Evolutionary conservation across 2,888 invertebrate genomes (phyloP).

Genomic region (Drymonia ruficornis): DNA sequence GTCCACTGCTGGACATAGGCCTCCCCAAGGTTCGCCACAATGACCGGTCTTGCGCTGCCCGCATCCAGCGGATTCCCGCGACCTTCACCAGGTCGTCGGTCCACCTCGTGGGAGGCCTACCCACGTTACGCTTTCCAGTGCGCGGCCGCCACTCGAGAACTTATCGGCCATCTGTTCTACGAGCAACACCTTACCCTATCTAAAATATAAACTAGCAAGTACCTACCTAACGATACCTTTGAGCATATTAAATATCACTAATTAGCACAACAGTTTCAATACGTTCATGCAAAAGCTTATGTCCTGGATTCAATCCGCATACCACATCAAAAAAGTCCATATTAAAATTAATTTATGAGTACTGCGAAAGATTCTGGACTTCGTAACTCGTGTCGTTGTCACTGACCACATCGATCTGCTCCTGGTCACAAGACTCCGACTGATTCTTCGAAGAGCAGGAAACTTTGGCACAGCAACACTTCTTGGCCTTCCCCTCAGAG

Average conservation of each 20-base stretch:
- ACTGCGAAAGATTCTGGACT: conserved; percentile 63
- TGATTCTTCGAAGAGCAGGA: conserved; percentile 60
- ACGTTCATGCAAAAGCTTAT: not conserved
- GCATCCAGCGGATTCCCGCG: no score
- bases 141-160: no score
- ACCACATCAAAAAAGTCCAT: conserved; percentile 6
- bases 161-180: no score
- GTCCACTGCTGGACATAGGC: no score
- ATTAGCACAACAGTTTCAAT: not conserved
- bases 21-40: no score
- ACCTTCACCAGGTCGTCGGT: no score
- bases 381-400: conserved; percentile 67
- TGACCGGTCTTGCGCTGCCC: no score
- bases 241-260: conserved; percentile 1
- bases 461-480: conserved; percentile 69
- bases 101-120: no score
- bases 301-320: conserved; percentile 17
- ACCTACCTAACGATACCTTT: not conserved
- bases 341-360: conserved; percentile 44
- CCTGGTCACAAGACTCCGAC: conserved; percentile 64
- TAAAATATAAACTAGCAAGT: not conserved
- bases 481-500: conserved; percentile 59
- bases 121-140: no score
- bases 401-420: conserved; percentile 79
- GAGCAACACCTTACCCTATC: not conserved